Percentiles rank a stretch among this genome's conserved stretches.
Evolutionary conservation across 2,113 vertebrate genomes (phyloP).

Genomic region (Corapipo altera): DNA sequence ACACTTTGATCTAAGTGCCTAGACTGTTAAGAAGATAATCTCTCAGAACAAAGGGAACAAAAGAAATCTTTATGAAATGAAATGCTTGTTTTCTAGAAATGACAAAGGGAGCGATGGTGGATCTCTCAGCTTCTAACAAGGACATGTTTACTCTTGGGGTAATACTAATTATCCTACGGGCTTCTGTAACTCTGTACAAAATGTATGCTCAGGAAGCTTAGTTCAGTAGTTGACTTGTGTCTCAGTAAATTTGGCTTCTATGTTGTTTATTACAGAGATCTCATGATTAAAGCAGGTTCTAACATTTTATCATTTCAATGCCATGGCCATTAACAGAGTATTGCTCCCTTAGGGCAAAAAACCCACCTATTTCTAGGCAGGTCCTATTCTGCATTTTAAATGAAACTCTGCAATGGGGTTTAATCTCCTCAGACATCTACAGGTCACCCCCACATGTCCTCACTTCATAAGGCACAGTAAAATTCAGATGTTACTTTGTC

Average conservation of each 20-base stretch:
- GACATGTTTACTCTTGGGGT: neutral
- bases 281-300: neutral
- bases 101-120: neutral
- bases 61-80: neutral
- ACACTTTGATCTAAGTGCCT: slow-evolving; percentile 6
- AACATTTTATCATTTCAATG: neutral
- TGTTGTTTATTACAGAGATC: neutral
- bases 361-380: neutral
- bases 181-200: neutral
- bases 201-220: neutral
- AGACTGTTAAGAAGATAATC: slow-evolving; percentile 30
- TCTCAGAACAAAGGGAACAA: slow-evolving; percentile 1
- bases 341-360: neutral
- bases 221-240: neutral
- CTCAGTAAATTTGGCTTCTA: neutral
- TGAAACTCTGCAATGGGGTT: neutral
- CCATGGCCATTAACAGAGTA: neutral
- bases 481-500: neutral
- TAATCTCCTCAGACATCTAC: neutral
- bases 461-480: neutral
- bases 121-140: neutral
- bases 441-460: neutral
- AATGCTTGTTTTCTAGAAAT: neutral
- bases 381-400: neutral
- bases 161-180: neutral